phyloP scores from a whole-genome alignment of 2,888 invertebrate genomes.

The Heliconius ismenius region DNA sequence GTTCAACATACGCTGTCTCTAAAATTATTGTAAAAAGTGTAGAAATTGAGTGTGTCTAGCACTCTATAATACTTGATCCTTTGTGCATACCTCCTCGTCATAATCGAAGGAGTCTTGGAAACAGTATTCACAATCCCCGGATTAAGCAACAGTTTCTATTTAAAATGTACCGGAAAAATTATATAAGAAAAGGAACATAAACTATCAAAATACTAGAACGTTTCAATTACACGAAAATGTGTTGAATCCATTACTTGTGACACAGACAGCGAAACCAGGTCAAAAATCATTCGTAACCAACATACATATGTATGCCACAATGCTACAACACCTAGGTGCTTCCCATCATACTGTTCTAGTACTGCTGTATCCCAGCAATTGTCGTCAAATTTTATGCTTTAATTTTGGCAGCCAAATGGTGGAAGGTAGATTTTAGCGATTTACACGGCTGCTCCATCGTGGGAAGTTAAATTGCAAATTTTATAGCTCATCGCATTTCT shows the following conservation, averaged over 20 bases:
- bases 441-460: neutral
- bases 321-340: neutral
- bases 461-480: neutral
- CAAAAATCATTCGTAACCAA: slow-evolving; percentile 4
- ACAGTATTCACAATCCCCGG: neutral
- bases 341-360: neutral
- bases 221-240: neutral
- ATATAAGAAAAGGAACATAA: neutral
- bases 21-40: too few relatives aligned
- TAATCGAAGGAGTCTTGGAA: neutral
- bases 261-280: slow-evolving; percentile 6
- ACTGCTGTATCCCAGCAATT: neutral
- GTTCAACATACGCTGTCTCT: too few relatives aligned
- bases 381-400: slow-evolving; percentile 2
- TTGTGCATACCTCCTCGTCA: too few relatives aligned
- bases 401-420: neutral
- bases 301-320: neutral
- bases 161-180: neutral
- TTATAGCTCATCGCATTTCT: too few relatives aligned
- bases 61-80: too few relatives aligned
- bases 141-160: too few relatives aligned
- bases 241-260: neutral
- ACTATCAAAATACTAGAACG: neutral
- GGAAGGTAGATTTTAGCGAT: neutral
- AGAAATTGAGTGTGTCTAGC: too few relatives aligned